Base-by-base conservation (phyloP, 2,113 vertebrate species). In the Perca fluviatilis region DNA sequence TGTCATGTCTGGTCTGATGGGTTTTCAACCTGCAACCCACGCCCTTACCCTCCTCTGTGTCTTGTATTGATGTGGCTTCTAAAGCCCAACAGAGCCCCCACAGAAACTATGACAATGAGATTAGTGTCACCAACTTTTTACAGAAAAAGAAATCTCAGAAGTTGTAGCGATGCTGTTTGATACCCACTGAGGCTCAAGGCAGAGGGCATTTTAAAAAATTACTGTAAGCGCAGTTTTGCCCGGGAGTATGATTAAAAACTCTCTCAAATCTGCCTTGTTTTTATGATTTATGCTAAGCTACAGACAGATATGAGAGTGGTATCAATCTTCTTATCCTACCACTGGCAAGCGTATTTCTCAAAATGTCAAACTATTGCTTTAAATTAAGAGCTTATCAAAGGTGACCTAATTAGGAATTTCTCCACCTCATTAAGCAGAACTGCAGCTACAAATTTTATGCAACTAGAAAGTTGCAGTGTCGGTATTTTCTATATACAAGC, bases 61-160 rank as follows among this genome's bases (percentile, higher is more conserved):
- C 71, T 64, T 7, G 21, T 65, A 65, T 62, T 56, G 61, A 56
- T 80, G 70, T 66, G 30, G 8, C 51, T 16, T 36, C 77, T 79
- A 47, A 71, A 30, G 40, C 58, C 57, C 30, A 63, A 15, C 18
- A 65, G 63, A 72, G 16, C 36, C 56, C 49, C 53, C 23, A 14
- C 21, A 51, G 7, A 77, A 73, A 53, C 11, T 65, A 50, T 49
- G 25, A 36, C 56, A 57, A 49, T 64, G 7, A 68, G n/a, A 67
- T 67, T 18, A 25, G 3, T 16, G 33, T 73, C 23, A 56, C 27
- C 1, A n/a, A 40, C 21, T 8, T 65, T 58, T 79, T 33, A 18
- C 15, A 51, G 47, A 49, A 43, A 21, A 63, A 62, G 64, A 3
- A 30, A 12, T 36, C 46, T 43, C 21, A 65, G n/a, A 53, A 16